Percentiles rank a stretch among this genome's conserved stretches.
These are phyloP conservation scores for Brienomyrus brachyistius DNA, from an alignment of 2,113 vertebrate species.

Conservation along the genomic window DNA sequence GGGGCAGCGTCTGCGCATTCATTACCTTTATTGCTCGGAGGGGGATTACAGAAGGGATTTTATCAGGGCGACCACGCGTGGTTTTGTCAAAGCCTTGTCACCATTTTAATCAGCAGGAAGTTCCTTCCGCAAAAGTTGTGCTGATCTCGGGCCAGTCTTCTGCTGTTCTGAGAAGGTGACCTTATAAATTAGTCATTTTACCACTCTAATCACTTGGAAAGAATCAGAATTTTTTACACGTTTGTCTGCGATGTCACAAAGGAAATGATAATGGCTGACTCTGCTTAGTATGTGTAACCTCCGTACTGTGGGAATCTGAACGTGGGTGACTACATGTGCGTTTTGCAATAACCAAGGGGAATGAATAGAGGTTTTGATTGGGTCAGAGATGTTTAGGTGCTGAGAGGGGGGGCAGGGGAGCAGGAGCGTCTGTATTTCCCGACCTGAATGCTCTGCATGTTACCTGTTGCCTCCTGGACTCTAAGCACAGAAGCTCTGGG, in stretches of 20 bases:
- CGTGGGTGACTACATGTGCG: constrained; percentile 3
- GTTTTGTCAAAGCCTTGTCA: constrained; percentile 45
- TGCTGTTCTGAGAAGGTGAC: constrained; percentile 30
- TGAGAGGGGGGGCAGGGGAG: background rate
- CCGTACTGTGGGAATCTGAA: background rate
- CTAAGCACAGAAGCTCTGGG: background rate
- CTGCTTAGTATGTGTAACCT: background rate
- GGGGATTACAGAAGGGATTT: constrained; percentile 38
- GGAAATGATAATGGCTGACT: background rate
- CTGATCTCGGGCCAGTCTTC: constrained; percentile 47
- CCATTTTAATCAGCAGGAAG: constrained; percentile 61
- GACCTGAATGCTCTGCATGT: background rate
- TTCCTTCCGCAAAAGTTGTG: constrained; percentile 53
- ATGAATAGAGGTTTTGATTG: background rate
- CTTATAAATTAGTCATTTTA: background rate
- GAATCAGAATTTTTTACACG: background rate
- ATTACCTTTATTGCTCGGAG: constrained; percentile 31
- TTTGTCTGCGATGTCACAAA: background rate
- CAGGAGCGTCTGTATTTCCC: background rate
- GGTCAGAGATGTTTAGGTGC: background rate
- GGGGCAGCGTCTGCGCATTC: background rate
- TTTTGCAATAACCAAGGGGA: background rate
- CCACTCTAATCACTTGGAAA: background rate
- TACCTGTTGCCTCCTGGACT: background rate
- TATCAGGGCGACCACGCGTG: constrained; percentile 43